Percentiles rank a stretch among this genome's conserved stretches.
Conservation (phyloP, 2,888 invertebrate genomes). For the Sphaerophoria taeniata region DNA sequence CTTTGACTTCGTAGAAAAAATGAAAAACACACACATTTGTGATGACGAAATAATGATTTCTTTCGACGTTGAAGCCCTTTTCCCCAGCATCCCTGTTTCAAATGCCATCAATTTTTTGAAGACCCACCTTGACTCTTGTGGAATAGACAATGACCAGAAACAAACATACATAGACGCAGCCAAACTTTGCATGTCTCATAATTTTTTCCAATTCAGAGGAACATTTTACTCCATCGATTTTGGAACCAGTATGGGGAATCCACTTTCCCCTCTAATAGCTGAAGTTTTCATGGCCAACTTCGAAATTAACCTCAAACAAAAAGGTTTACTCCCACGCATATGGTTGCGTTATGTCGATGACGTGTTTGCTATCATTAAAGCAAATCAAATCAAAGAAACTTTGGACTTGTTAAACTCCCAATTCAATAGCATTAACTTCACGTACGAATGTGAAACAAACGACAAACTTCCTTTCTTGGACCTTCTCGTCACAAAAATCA, state of each 20-base stretch:
- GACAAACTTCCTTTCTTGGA: background rate
- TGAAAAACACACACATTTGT: too few relatives aligned
- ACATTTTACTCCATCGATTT: background rate
- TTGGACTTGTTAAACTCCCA: background rate
- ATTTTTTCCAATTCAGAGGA: background rate
- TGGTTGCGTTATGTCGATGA: background rate
- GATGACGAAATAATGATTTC: too few relatives aligned
- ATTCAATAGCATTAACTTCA: background rate
- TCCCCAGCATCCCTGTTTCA: too few relatives aligned
- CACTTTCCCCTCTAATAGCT: background rate
- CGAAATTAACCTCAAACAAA: background rate
- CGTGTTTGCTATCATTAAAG: background rate
- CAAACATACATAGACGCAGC: constrained; percentile 2
- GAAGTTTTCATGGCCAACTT: background rate
- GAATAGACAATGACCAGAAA: too few relatives aligned
- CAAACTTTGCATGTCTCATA: background rate
- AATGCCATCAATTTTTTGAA: too few relatives aligned
- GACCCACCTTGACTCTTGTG: too few relatives aligned
- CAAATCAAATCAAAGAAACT: background rate
- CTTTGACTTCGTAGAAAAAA: too few relatives aligned
- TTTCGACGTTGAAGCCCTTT: too few relatives aligned
- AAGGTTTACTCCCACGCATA: background rate
- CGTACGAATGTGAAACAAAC: background rate
- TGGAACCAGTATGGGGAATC: background rate
- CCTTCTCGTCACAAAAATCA: background rate